Conservation (phyloP, 2,888 invertebrate genomes). For the Melieria picta region DNA sequence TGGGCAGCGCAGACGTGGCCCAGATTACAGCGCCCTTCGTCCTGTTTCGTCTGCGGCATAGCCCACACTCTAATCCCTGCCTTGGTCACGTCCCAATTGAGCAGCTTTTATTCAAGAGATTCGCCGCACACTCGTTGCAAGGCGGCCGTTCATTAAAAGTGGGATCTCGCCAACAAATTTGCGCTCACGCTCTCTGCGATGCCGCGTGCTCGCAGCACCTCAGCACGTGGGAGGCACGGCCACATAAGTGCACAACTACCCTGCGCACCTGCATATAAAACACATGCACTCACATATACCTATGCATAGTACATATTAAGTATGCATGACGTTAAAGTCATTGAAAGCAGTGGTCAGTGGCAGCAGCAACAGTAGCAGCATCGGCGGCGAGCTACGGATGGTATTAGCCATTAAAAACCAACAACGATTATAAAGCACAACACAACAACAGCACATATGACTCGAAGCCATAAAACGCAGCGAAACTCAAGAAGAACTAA, state of each 20-base stretch:
- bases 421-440: conserved; percentile 1
- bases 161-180: conserved; percentile 3
- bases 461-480: too few species aligned
- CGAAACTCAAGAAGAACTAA: too few species aligned
- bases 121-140: too few species aligned
- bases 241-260: background rate
- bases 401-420: conserved; percentile 1
- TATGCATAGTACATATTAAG: background rate
- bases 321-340: too few species aligned
- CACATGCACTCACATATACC: background rate
- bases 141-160: too few species aligned
- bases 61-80: too few species aligned
- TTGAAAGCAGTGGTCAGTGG: background rate
- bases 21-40: too few species aligned
- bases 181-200: too few species aligned
- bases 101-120: too few species aligned
- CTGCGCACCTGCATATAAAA: background rate
- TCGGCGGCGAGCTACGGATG: background rate
- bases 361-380: conserved; percentile 28
- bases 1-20: too few species aligned
- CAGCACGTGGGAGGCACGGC: conserved; percentile 6
- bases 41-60: too few species aligned
- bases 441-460: background rate
- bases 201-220: background rate
- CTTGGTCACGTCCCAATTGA: too few species aligned